phyloP scores from a whole-genome alignment of 37 sponge, comb jelly and placozoan species.

The Crambe crambe region DNA sequence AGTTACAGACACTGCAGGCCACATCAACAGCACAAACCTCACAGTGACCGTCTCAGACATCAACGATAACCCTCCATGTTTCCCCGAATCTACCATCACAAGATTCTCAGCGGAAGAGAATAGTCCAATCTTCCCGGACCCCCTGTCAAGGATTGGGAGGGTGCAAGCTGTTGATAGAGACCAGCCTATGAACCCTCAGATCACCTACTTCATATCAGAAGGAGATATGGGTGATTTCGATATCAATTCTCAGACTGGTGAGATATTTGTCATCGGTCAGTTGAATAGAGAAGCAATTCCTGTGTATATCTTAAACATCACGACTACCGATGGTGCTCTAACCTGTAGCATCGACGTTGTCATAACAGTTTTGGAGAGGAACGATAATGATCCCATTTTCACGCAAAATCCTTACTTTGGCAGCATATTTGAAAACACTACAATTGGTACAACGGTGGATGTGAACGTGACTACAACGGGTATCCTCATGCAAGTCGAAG shows the following conservation, averaged over 20 bases:
- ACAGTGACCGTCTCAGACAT: slow-evolving; percentile 19
- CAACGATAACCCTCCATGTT: slow-evolving; percentile 45
- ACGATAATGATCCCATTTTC: slow-evolving; percentile 53
- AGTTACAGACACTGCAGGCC: slow-evolving; percentile 15
- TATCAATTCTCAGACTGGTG: slow-evolving; percentile 25
- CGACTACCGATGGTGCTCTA: slow-evolving; percentile 15
- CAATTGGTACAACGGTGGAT: not conserved
- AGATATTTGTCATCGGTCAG: not conserved
- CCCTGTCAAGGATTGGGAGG: not conserved
- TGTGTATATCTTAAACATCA: slow-evolving; percentile 20
- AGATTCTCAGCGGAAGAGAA: slow-evolving; percentile 22
- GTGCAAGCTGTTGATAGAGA: slow-evolving; percentile 7
- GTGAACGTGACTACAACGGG: not conserved
- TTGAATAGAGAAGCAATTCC: slow-evolving; percentile 1
- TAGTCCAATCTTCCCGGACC: not conserved
- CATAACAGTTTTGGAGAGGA: slow-evolving; percentile 7
- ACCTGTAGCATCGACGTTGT: not conserved
- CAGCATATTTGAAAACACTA: slow-evolving; percentile 16
- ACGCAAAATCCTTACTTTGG: not conserved
- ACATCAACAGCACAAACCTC: not conserved
- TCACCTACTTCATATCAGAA: slow-evolving; percentile 2
- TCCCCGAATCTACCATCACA: not conserved
- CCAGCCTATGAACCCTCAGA: slow-evolving; percentile 12
- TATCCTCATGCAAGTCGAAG: not conserved
- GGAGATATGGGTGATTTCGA: slow-evolving; percentile 40